Evolutionary conservation across 37 sponge, comb jelly and placozoan species (phyloP).

Genomic region (Spongia lamella): DNA sequence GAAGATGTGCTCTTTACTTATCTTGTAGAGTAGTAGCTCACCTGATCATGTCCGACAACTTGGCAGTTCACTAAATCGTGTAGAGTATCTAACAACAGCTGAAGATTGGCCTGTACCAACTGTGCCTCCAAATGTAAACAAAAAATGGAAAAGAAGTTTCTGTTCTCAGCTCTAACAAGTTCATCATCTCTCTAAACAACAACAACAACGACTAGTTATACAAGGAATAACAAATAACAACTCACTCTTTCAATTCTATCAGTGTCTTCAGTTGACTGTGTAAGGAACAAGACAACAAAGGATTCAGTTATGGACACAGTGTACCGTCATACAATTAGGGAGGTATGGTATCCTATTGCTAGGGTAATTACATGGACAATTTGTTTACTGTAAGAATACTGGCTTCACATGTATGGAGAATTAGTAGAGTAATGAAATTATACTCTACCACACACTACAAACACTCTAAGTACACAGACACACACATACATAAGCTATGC

Average conservation of each 20-base stretch:
- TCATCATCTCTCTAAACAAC: slow-evolving; percentile 65
- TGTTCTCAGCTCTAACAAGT: slow-evolving; percentile 44
- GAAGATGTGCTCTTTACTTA: not conserved
- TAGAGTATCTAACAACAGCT: slow-evolving; percentile 50
- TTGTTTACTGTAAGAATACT: too few relatives aligned
- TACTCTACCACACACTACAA: too few relatives aligned
- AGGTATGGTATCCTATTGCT: too few relatives aligned
- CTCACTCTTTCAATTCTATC: slow-evolving; percentile 29
- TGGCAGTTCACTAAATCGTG: slow-evolving; percentile 50
- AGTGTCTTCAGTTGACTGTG: slow-evolving; percentile 33
- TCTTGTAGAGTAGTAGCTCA: not conserved
- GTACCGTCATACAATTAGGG: too few relatives aligned
- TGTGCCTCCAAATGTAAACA: slow-evolving; percentile 83
- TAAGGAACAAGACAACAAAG: not conserved
- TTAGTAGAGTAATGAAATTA: too few relatives aligned
- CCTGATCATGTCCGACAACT: slow-evolving; percentile 58
- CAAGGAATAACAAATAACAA: not conserved
- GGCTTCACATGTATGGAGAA: too few relatives aligned
- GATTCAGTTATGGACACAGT: too few relatives aligned
- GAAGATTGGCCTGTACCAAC: slow-evolving; percentile 72
- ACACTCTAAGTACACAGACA: too few relatives aligned
- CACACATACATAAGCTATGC: too few relatives aligned
- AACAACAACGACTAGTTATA: not conserved
- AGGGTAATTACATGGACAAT: too few relatives aligned
- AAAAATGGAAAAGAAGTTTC: slow-evolving; percentile 78